Evolutionary conservation across 2,113 vertebrate genomes (phyloP).

Genomic region (Coracopsis vasa): DNA sequence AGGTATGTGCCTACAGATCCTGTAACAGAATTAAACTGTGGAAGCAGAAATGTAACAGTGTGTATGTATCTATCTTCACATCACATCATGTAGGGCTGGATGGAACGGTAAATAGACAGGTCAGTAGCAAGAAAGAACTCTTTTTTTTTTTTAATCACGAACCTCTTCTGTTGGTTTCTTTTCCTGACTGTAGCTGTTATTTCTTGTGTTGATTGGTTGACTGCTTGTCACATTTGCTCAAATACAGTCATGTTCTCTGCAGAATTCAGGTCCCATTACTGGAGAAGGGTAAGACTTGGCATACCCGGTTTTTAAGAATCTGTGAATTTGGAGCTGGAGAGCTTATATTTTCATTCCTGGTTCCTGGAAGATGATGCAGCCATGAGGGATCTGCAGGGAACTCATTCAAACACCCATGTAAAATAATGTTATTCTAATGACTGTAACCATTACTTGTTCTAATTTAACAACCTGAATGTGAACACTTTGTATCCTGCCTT

Average conservation of each 20-base stretch:
- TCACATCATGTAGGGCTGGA: neutral
- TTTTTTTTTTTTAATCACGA: neutral
- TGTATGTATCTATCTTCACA: neutral
- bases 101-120: neutral
- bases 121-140: neutral
- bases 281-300: neutral
- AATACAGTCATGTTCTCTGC: neutral
- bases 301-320: neutral
- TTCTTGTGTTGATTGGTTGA: neutral
- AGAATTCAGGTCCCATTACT: neutral
- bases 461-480: neutral
- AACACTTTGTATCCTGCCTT: constrained; percentile 21
- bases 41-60: neutral
- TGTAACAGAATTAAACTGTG: neutral
- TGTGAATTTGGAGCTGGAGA: neutral
- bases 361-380: neutral
- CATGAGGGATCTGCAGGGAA: neutral
- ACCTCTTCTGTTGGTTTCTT: neutral
- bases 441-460: neutral
- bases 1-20: neutral
- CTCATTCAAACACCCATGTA: neutral
- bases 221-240: neutral
- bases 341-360: neutral
- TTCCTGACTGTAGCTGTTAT: neutral
- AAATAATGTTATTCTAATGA: neutral